Conservation (phyloP, 37 sponge, comb jelly and placozoan genomes). For the Aphrocallistes beatrix region DNA sequence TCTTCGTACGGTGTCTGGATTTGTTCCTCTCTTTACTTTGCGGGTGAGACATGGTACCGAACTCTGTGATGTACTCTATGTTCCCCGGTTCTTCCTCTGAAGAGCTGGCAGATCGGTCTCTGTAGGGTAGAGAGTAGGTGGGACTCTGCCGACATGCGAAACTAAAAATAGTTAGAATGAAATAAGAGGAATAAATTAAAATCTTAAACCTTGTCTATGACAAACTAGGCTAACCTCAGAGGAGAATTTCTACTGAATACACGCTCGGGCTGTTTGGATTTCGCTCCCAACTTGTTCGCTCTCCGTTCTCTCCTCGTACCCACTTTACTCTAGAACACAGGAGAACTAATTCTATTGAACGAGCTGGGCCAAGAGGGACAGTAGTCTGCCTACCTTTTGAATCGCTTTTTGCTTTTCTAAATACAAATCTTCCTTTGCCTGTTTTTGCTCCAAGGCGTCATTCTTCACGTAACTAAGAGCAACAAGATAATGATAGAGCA, state of each 20-base stretch:
- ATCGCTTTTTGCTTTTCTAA: neutral
- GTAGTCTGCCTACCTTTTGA: neutral
- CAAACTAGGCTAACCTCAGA: neutral
- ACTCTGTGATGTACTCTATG: constrained; percentile 59
- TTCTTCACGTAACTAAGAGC: neutral
- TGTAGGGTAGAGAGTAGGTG: neutral
- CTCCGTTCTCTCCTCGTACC: neutral
- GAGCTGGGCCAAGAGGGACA: no score
- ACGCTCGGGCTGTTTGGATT: neutral
- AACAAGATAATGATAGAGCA: no score
- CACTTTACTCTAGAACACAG: neutral
- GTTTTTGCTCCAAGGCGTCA: neutral
- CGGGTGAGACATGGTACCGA: constrained; percentile 23
- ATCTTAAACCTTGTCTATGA: neutral
- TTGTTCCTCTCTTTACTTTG: neutral
- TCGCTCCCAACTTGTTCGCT: neutral
- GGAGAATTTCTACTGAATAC: neutral
- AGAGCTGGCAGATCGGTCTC: neutral
- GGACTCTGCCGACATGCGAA: constrained; percentile 5
- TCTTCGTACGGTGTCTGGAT: neutral
- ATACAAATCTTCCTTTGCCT: neutral
- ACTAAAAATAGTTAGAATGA: neutral
- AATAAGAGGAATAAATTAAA: neutral
- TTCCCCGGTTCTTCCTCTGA: constrained; percentile 32
- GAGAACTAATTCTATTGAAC: neutral